Conservation (phyloP, 2,888 invertebrate genomes). For the Synanthedon tipuliformis region DNA sequence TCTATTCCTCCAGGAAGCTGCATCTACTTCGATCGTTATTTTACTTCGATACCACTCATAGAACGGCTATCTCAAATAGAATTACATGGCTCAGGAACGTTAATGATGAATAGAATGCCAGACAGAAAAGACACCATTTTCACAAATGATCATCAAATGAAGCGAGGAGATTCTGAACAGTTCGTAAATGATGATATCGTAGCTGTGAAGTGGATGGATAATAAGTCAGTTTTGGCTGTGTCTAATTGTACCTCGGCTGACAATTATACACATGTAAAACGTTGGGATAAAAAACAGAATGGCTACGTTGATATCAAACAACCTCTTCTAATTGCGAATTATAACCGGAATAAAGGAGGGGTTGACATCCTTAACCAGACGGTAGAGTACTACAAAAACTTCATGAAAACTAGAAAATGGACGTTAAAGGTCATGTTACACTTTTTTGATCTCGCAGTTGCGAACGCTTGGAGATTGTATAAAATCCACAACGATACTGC, state of each 20-base stretch:
- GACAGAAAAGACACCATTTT: neutral
- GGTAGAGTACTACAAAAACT: slow-evolving; percentile 17
- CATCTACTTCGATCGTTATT: neutral
- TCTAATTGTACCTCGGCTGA: neutral
- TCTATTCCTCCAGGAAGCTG: neutral
- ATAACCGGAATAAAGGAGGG: slow-evolving; percentile 12
- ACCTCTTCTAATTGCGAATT: slow-evolving; percentile 10
- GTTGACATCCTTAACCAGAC: slow-evolving; percentile 13
- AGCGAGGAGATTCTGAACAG: slow-evolving; percentile 1
- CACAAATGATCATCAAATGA: neutral
- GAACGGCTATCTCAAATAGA: neutral
- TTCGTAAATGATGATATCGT: neutral
- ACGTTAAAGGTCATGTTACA: slow-evolving; percentile 19
- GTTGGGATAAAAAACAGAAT: slow-evolving; percentile 8
- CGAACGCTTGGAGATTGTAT: slow-evolving; percentile 12
- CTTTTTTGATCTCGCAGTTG: slow-evolving; percentile 16
- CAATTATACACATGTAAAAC: neutral
- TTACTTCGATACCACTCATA: neutral
- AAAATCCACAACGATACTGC: neutral
- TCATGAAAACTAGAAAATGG: slow-evolving; percentile 22
- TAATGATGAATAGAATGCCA: neutral
- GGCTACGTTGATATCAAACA: slow-evolving; percentile 9
- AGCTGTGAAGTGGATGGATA: neutral
- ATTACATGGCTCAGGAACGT: neutral
- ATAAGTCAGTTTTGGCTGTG: neutral